Conservation (phyloP, 1,140 invertebrate genomes). For the Tribolium madens region DNA sequence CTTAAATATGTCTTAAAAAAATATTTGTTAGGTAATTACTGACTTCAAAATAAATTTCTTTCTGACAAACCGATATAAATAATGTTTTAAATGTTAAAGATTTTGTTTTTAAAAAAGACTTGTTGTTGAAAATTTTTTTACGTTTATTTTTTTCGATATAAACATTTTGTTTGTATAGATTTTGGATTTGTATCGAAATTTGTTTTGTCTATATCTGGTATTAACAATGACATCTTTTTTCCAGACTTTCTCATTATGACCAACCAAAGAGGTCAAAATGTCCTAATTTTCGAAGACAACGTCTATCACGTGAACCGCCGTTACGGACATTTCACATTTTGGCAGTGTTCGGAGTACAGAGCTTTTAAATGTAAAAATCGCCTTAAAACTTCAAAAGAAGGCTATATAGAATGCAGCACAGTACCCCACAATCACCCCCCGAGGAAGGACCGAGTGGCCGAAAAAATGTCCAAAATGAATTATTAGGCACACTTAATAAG, state of each 20-base stretch:
- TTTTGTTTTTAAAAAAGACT: too few species aligned
- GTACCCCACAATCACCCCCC: constrained; percentile 16
- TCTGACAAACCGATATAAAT: too few species aligned
- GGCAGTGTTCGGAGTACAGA: neutral
- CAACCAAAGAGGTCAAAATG: neutral
- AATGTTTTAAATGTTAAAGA: too few species aligned
- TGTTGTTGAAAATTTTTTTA: too few species aligned
- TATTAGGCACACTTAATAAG: too few species aligned
- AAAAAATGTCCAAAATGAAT: constrained; percentile 3
- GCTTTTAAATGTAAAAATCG: neutral
- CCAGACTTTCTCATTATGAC: neutral
- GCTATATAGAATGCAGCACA: neutral
- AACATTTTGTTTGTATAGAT: too few species aligned
- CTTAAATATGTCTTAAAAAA: too few species aligned
- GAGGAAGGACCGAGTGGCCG: neutral
- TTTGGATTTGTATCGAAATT: too few species aligned
- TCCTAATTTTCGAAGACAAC: neutral
- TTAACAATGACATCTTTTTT: neutral
- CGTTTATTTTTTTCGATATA: too few species aligned
- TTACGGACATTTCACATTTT: neutral
- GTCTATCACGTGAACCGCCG: neutral
- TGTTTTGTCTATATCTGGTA: too few species aligned
- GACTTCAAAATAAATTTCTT: too few species aligned
- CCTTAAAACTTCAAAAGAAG: neutral
- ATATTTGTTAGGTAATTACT: too few species aligned